phyloP scores from a whole-genome alignment of 2,113 vertebrate genomes.

The Prionailurus viverrinus region DNA sequence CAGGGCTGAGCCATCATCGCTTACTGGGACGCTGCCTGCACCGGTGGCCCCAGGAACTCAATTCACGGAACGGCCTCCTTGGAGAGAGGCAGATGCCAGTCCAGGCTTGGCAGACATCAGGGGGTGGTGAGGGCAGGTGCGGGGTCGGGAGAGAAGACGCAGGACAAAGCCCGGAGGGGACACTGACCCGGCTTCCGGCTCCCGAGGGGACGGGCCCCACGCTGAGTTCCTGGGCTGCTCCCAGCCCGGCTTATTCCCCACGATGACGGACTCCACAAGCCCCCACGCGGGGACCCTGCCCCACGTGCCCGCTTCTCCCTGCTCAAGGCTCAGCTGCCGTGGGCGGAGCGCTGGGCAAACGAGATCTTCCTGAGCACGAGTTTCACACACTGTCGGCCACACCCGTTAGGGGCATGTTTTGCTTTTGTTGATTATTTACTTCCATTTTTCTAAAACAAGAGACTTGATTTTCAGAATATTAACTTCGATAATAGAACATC shows the following conservation, averaged over 20 bases:
- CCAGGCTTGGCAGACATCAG: fast-evolving
- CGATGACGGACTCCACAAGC: fast-evolving
- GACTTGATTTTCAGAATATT: not conserved
- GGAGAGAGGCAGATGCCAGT: not conserved
- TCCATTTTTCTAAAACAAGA: not conserved
- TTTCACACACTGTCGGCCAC: not conserved
- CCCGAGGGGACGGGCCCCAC: not conserved
- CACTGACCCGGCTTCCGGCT: not conserved
- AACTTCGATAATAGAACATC: not conserved
- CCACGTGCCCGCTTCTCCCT: no score
- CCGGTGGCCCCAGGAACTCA: no score
- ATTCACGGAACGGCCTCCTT: fast-evolving
- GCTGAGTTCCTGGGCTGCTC: not conserved
- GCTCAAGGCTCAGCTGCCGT: fast-evolving
- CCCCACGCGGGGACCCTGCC: not conserved
- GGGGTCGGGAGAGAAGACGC: not conserved
- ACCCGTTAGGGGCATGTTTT: not conserved
- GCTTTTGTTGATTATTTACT: not conserved
- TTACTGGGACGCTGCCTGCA: fast-evolving
- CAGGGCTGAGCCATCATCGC: fast-evolving
- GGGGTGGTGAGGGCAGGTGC: no score
- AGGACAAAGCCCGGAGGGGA: not conserved
- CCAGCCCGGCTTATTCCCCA: fast-evolving
- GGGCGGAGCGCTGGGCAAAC: not conserved
- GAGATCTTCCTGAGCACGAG: not conserved